Evolutionary conservation across 2,888 invertebrate genomes (phyloP).

Genomic region (Netelia melanura): DNA sequence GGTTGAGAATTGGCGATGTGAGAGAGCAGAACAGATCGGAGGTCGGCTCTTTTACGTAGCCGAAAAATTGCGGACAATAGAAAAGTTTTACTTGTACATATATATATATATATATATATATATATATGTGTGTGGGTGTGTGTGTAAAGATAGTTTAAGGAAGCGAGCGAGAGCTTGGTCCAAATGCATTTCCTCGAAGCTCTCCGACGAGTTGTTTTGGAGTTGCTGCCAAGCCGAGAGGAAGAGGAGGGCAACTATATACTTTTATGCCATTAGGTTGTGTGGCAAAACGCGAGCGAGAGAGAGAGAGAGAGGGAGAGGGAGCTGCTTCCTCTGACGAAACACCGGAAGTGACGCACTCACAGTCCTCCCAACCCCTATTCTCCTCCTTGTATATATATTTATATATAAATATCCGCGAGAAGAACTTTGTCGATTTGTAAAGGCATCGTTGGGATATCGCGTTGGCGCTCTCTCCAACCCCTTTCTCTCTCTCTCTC

Average conservation of each 20-base stretch:
- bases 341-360: constrained; percentile 72
- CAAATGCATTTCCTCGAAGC: constrained; percentile 60
- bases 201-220: constrained; percentile 65
- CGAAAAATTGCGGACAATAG: constrained; percentile 49
- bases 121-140: not conserved
- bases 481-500: constrained; percentile 16
- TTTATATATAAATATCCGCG: constrained; percentile 38
- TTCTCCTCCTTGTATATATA: not conserved
- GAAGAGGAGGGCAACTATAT: constrained; percentile 16
- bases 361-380: constrained; percentile 40
- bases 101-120: constrained; percentile 7
- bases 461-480: constrained; percentile 48
- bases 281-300: constrained; percentile 45
- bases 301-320: not conserved
- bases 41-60: constrained; percentile 4
- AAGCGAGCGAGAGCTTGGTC: constrained; percentile 51
- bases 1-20: constrained; percentile 41
- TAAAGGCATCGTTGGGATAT: constrained; percentile 59
- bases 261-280: constrained; percentile 54
- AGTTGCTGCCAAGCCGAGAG: constrained; percentile 65
- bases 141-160: not conserved
- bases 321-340: constrained; percentile 63
- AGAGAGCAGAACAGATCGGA: constrained; percentile 26
- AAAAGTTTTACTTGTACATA: constrained; percentile 30
- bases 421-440: constrained; percentile 70